phyloP scores from a whole-genome alignment of 2,888 invertebrate genomes.

The Theretra japonica region DNA sequence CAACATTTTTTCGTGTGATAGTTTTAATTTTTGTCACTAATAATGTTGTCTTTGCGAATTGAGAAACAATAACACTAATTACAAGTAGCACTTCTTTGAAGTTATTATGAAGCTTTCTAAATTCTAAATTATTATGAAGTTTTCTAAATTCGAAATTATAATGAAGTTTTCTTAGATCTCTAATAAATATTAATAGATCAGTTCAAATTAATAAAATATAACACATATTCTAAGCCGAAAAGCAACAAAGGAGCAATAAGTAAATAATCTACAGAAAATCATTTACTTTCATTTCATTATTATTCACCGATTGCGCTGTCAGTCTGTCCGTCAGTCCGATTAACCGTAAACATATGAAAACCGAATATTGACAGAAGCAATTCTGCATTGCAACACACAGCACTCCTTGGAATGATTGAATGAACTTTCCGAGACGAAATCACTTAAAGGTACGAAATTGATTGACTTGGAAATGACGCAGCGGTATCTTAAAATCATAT shows the following conservation, averaged over 20 bases:
- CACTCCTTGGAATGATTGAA: not conserved
- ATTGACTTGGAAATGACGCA: not conserved
- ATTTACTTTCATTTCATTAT: not conserved
- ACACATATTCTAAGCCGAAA: too few relatives aligned
- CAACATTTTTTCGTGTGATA: too few relatives aligned
- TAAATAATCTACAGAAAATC: slow-evolving; percentile 1
- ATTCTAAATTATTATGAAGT: too few relatives aligned
- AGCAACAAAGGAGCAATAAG: not conserved
- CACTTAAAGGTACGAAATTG: slow-evolving; percentile 5
- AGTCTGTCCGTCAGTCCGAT: not conserved
- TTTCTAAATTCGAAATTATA: too few relatives aligned
- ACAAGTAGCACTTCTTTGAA: too few relatives aligned
- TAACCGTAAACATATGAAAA: not conserved
- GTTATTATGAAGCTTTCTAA: too few relatives aligned
- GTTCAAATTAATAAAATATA: too few relatives aligned
- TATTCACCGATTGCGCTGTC: not conserved
- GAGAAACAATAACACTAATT: too few relatives aligned
- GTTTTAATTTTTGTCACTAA: too few relatives aligned
- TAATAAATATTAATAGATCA: too few relatives aligned
- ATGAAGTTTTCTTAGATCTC: too few relatives aligned
- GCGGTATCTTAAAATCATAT: not conserved
- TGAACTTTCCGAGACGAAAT: not conserved
- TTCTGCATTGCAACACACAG: slow-evolving; percentile 5
- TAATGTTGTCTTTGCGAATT: too few relatives aligned
- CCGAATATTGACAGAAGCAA: slow-evolving; percentile 16